These are phyloP conservation scores for Drosophila miranda DNA, from an alignment of 1,140 invertebrate genomes.

Conservation along the genomic window DNA sequence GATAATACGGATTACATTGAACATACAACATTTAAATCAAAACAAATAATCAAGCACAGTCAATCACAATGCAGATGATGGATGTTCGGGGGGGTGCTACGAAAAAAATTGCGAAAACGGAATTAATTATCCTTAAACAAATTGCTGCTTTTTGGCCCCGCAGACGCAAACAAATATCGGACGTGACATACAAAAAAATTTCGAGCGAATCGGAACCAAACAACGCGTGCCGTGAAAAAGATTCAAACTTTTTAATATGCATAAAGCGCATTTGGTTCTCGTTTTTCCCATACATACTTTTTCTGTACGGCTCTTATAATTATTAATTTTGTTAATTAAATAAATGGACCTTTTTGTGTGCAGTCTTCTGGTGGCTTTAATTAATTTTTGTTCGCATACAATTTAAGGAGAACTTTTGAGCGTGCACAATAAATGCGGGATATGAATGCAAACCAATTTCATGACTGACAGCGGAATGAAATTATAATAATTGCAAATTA, in stretches of 20 bases:
- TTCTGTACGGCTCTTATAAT: conserved; percentile 16
- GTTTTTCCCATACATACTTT: conserved; percentile 2
- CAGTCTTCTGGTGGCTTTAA: conserved; percentile 23
- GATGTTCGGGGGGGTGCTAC: background rate
- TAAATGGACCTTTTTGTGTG: conserved; percentile 17
- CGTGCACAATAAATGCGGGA: conserved; percentile 19
- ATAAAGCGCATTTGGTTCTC: conserved; percentile 9
- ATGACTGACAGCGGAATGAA: conserved; percentile 62
- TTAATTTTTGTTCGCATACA: conserved; percentile 36
- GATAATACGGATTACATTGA: conserved; percentile 23
- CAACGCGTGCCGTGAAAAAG: conserved; percentile 34
- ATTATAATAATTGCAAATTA: conserved; percentile 72
- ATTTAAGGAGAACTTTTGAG: conserved; percentile 27
- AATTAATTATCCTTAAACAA: conserved; percentile 18
- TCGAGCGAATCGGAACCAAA: background rate
- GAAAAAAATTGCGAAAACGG: conserved; percentile 10
- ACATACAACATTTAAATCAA: conserved; percentile 63
- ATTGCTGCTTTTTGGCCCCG: conserved; percentile 1
- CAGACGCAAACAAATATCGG: conserved; percentile 18
- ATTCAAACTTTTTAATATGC: conserved; percentile 22
- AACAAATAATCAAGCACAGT: conserved; percentile 68
- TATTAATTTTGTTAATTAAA: conserved; percentile 51
- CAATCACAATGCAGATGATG: conserved; percentile 34
- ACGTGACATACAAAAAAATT: conserved; percentile 11
- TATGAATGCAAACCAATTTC: conserved; percentile 57